phyloP scores from a whole-genome alignment of 2,113 vertebrate genomes.

The Colistium nudipinnis region DNA sequence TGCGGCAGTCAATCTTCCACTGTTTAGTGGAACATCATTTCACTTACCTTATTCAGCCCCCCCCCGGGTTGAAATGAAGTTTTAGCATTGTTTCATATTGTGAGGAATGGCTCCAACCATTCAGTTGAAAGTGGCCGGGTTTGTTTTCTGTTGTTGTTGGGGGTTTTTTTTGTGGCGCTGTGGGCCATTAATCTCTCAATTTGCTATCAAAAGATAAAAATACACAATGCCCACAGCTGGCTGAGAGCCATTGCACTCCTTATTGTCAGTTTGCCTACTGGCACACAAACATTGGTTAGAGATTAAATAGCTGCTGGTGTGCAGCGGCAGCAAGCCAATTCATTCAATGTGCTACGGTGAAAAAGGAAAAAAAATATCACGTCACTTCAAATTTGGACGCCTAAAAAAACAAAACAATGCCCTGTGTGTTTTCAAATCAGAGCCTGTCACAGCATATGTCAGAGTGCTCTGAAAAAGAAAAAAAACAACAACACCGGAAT shows the following conservation, averaged over 20 bases:
- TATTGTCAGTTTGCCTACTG: constrained; percentile 35
- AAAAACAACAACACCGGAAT: not conserved
- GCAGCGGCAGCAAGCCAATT: constrained; percentile 12
- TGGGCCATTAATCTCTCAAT: constrained; percentile 46
- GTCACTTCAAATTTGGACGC: constrained; percentile 5
- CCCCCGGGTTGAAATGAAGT: constrained; percentile 3
- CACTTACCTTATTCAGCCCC: not conserved
- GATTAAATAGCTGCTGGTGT: constrained; percentile 25
- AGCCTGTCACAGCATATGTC: not conserved
- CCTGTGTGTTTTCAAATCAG: constrained; percentile 15
- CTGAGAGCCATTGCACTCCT: constrained; percentile 39
- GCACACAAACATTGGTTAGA: constrained; percentile 29
- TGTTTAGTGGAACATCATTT: constrained; percentile 7
- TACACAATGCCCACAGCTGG: constrained; percentile 27
- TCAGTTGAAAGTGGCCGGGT: constrained; percentile 7
- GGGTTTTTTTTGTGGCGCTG: not conserved
- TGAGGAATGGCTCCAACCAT: constrained; percentile 20
- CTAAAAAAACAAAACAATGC: constrained; percentile 6
- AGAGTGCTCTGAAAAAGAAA: constrained; percentile 1
- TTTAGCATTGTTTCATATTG: constrained; percentile 20
- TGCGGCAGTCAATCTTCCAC: no score
- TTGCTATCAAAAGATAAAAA: constrained; percentile 53
- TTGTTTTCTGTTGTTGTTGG: no score
- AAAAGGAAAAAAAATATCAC: not conserved
- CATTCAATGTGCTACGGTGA: constrained; percentile 13